A percentile compares a stretch with the other conserved stretches of the same genome.
These are phyloP conservation scores for Homarus gammarus DNA, from an alignment of 2,888 invertebrate genomes.

Conservation along the genomic window DNA sequence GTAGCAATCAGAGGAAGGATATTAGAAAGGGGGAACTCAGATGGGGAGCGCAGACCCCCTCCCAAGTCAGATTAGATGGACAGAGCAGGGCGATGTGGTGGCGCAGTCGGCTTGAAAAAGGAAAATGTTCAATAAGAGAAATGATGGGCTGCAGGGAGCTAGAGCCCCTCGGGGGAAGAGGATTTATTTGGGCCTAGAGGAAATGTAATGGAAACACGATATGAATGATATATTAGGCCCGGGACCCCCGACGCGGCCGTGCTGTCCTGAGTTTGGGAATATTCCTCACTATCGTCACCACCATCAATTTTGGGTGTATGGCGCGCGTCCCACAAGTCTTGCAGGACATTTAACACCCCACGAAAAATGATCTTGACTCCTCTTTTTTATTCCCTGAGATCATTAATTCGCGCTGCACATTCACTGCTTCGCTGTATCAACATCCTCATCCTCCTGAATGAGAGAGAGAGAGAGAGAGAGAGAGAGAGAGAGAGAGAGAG, in stretches of 20 bases:
- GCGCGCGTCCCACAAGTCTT: slow-evolving; percentile 55
- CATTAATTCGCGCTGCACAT: slow-evolving; percentile 41
- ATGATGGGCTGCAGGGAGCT: slow-evolving; percentile 63
- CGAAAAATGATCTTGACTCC: slow-evolving; percentile 18
- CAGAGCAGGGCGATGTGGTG: slow-evolving; percentile 72
- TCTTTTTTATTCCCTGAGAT: slow-evolving; percentile 29
- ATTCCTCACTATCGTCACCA: slow-evolving; percentile 70
- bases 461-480: slow-evolving; percentile 20
- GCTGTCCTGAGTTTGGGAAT: slow-evolving; percentile 59
- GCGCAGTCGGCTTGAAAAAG: slow-evolving; percentile 72
- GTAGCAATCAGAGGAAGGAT: slow-evolving; percentile 75
- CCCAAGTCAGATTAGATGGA: slow-evolving; percentile 75
- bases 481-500: slow-evolving; percentile 26
- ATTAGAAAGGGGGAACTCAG: slow-evolving; percentile 75
- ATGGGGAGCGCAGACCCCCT: slow-evolving; percentile 68
- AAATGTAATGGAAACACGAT: slow-evolving; percentile 73
- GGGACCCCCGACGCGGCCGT: slow-evolving; percentile 54
- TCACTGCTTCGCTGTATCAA: neutral
- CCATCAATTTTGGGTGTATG: slow-evolving; percentile 68
- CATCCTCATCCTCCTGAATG: neutral
- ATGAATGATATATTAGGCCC: slow-evolving; percentile 72
- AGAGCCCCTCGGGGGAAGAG: slow-evolving; percentile 62
- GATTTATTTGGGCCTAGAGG: slow-evolving; percentile 72
- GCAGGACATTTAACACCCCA: slow-evolving; percentile 32
- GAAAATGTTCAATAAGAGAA: slow-evolving; percentile 73